Base-by-base conservation (phyloP, 2,113 vertebrate genomes). In the Macrotus californicus region DNA sequence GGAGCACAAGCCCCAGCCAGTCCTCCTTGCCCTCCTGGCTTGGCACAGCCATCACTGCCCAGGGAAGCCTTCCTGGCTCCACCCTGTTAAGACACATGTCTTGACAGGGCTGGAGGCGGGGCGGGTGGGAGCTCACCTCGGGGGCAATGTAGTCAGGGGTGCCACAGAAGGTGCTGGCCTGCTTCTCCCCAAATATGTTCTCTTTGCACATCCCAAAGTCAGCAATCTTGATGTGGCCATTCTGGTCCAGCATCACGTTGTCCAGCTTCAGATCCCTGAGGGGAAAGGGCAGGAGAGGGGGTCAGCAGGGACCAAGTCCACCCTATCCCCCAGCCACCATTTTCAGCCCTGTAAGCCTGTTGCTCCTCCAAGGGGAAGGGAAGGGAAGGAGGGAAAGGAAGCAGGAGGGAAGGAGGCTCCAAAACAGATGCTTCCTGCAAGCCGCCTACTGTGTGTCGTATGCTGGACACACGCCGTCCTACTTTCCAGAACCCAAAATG, bases 121-220 rank as follows among this genome's bases (percentile, higher is more conserved):
- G 29, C 7, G 22, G 46, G 7, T 6, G 0, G 43, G 13, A 0
- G 3, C 98, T 98, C 50, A 99, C 99, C 98, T 99, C 99, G 0
- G 99, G 99, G 73, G 99, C 99, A 0, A 99, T 99, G 93, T 99
- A 99, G 98, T 99, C 99, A 0, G 99, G 99, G 9, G 99, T 99
- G 29, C 99, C 99, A 0, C 99, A 99, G 98, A 99, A 99, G 5
- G 99, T 99, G 66, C 99, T 99, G 1, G 99, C 99, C 15, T 98
- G 98, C 95, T 98, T 99, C 7, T 99, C 99, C 1, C 99, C 99
- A 19, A 98, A 94, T 85, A 99, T 98, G 0, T 99, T 99, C 97
- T 99, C 99, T 98, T 99, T 99, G 96, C 99, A 99, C 99, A 99
- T 99, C 36, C 99, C 99, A 15, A 99, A 99, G 95, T 99, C 99